A percentile compares a stretch with the other conserved stretches of the same genome.
phyloP scores from a whole-genome alignment of 2,888 invertebrate genomes.

The Pheosia gnoma region DNA sequence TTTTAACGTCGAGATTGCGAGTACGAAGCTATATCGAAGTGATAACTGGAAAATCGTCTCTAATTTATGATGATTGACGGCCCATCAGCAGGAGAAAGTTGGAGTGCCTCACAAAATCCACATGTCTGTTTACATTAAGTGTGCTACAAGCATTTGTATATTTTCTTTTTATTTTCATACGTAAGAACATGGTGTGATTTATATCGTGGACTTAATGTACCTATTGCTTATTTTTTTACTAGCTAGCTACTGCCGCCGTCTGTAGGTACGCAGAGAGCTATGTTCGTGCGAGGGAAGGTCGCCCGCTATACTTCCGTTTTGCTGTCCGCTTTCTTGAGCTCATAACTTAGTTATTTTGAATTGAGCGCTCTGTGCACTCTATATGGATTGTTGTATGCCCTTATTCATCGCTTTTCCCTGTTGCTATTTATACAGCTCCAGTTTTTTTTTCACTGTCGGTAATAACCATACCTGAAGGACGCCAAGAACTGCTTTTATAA shows the following conservation, averaged over 20 bases:
- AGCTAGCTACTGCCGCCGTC: slow-evolving; percentile 14
- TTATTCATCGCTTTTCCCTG: slow-evolving; percentile 36
- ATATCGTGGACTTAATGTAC: slow-evolving; percentile 35
- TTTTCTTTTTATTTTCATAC: slow-evolving; percentile 55
- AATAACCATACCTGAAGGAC: slow-evolving; percentile 10
- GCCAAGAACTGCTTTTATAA: neutral
- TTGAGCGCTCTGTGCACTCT: slow-evolving; percentile 40
- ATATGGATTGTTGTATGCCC: slow-evolving; percentile 37
- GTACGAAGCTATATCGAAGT: slow-evolving; percentile 50
- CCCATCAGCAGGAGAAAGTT: slow-evolving; percentile 77
- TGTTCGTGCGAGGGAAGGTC: slow-evolving; percentile 49
- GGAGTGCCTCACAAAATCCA: slow-evolving; percentile 69
- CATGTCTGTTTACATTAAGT: slow-evolving; percentile 68
- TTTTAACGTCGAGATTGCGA: slow-evolving; percentile 9
- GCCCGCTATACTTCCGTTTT: slow-evolving; percentile 52
- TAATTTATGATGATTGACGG: slow-evolving; percentile 76
- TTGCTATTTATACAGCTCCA: slow-evolving; percentile 29
- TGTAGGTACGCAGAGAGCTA: slow-evolving; percentile 26
- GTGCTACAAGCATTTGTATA: slow-evolving; percentile 50
- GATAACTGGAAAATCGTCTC: slow-evolving; percentile 74
- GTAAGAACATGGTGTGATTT: slow-evolving; percentile 40
- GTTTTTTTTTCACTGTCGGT: slow-evolving; percentile 21
- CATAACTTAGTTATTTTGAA: slow-evolving; percentile 48
- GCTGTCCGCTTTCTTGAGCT: slow-evolving; percentile 51
- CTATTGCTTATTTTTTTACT: slow-evolving; percentile 36